Percentiles rank a stretch among this genome's conserved stretches.
phyloP scores from a whole-genome alignment of 2,888 invertebrate genomes.

The Hirudinaria manillensis region DNA sequence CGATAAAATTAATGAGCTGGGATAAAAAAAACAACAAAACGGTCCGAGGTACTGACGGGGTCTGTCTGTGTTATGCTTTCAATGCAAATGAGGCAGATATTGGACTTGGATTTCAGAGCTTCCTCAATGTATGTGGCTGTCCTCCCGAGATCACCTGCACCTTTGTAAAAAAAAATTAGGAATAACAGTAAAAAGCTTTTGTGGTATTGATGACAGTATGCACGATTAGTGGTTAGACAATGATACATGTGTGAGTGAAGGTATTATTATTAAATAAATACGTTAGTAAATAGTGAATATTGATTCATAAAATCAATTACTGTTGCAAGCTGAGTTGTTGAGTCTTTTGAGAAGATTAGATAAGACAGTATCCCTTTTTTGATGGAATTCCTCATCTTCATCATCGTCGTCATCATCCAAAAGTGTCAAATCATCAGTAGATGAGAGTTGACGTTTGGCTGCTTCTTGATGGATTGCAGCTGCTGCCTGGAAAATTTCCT shows the following conservation, averaged over 20 bases:
- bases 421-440: conserved; percentile 39
- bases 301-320: too few species aligned
- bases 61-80: conserved; percentile 74
- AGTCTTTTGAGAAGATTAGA: too few species aligned
- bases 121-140: conserved; percentile 72
- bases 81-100: conserved; percentile 83
- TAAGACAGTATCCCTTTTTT: conserved; percentile 1
- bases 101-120: conserved; percentile 70
- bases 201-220: too few species aligned
- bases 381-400: conserved; percentile 39
- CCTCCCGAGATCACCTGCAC: conserved; percentile 38
- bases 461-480: conserved; percentile 45
- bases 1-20: too few species aligned
- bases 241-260: too few species aligned
- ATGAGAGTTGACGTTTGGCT: conserved; percentile 44
- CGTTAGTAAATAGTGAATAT: too few species aligned
- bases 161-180: background rate
- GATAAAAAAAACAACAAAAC: background rate
- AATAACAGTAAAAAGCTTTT: too few species aligned
- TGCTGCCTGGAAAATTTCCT: conserved; percentile 46
- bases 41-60: conserved; percentile 54
- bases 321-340: too few species aligned
- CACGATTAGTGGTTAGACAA: too few species aligned
- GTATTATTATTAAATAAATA: too few species aligned
- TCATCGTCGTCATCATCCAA: conserved; percentile 48